Conservation (phyloP, 2,797 vertebrate species). For the Anableps anableps region DNA sequence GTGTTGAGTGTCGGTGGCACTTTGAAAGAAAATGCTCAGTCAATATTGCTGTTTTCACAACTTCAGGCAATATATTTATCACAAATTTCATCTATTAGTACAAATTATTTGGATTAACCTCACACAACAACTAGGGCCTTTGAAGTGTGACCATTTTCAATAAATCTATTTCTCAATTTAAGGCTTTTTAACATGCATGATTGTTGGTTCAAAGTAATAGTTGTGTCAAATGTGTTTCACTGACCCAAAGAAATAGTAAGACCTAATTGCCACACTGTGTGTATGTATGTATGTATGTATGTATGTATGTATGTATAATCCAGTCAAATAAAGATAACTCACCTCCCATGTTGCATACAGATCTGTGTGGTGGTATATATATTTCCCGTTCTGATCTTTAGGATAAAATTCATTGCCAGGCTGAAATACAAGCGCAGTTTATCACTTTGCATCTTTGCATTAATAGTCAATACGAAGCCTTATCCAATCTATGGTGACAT, state of each 20-base stretch:
- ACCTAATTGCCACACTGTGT: background rate
- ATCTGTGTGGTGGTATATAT: conserved; percentile 87
- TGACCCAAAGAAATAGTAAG: background rate
- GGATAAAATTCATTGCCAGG: conserved; percentile 88
- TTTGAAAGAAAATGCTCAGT: background rate
- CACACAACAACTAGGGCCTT: too few relatives aligned
- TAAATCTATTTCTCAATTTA: background rate
- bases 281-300: too few relatives aligned
- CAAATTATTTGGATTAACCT: background rate
- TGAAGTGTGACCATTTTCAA: too few relatives aligned
- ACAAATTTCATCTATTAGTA: background rate
- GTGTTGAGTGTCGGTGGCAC: background rate
- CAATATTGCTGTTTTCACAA: background rate
- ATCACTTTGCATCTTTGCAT: background rate
- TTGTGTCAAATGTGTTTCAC: background rate
- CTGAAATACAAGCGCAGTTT: conserved; percentile 73
- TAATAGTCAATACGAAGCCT: background rate
- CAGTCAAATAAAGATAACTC: conserved; percentile 55
- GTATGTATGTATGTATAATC: too few relatives aligned
- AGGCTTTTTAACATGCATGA: background rate
- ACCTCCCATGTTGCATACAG: conserved; percentile 96
- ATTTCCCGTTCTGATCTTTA: conserved; percentile 85
- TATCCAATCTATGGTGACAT: background rate
- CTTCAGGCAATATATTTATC: background rate
- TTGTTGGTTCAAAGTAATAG: background rate